These are phyloP conservation scores for Drosophila vallismaia DNA, from an alignment of 2,888 invertebrate genomes.

Conservation along the genomic window DNA sequence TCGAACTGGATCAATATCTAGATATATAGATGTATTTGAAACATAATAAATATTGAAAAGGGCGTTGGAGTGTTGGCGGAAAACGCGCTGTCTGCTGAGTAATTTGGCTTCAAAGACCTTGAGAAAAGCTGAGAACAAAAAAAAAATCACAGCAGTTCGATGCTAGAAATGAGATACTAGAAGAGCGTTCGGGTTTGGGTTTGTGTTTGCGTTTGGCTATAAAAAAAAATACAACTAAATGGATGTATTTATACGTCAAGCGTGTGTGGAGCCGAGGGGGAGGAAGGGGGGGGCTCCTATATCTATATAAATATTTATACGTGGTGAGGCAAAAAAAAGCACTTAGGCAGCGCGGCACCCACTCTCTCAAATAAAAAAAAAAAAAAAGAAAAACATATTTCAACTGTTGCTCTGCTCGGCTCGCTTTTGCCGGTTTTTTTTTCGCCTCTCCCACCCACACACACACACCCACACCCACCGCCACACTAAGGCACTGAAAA, in stretches of 20 bases:
- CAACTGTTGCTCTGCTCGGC: conserved; percentile 59
- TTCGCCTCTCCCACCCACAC: conserved; percentile 48
- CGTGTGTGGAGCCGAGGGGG: conserved; percentile 12
- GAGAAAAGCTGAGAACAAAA: conserved; percentile 55
- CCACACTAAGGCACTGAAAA: conserved; percentile 11
- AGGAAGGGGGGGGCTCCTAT: conserved; percentile 9
- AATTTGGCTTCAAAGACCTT: conserved; percentile 64
- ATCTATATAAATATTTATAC: conserved; percentile 65
- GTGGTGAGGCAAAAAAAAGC: conserved; percentile 59
- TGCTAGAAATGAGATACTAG: conserved; percentile 74
- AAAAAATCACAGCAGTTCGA: conserved; percentile 53
- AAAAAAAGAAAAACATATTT: conserved; percentile 60
- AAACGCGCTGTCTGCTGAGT: conserved; percentile 22
- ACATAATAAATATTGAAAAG: conserved; percentile 35
- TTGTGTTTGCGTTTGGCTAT: conserved; percentile 55
- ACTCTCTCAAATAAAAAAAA: conserved; percentile 49
- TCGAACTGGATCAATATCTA: conserved; percentile 16
- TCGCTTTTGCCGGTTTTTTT: conserved; percentile 49
- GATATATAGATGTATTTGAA: conserved; percentile 8
- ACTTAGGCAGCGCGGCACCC: conserved; percentile 69
- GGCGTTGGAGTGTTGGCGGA: conserved; percentile 34
- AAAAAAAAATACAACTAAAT: conserved; percentile 62
- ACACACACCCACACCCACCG: conserved; percentile 11
- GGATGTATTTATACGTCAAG: conserved; percentile 34
- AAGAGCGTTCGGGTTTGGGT: conserved; percentile 40